Conservation (phyloP, 2,888 invertebrate species). For the Archaeoteleia sp. region DNA sequence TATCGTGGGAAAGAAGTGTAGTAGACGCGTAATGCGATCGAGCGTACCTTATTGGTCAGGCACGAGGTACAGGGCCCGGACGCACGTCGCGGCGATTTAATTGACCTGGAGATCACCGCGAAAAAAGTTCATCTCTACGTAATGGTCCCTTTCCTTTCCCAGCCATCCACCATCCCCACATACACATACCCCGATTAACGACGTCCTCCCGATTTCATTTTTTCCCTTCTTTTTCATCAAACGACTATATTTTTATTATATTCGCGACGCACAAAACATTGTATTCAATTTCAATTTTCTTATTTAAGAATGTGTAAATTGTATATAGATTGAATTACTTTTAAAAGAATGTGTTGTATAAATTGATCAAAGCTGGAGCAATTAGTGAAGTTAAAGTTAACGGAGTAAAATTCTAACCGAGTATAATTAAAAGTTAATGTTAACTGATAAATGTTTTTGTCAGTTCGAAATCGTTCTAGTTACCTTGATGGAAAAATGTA, state of each 20-base stretch:
- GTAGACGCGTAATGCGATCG: conserved; percentile 59
- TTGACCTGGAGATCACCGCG: conserved; percentile 65
- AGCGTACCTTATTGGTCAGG: conserved; percentile 56
- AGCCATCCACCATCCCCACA: conserved; percentile 33
- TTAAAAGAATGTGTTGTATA: too few relatives aligned
- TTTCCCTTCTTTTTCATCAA: conserved; percentile 29
- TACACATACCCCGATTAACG: conserved; percentile 46
- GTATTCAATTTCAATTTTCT: conserved; percentile 7
- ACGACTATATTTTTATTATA: conserved; percentile 46
- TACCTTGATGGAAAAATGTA: too few relatives aligned
- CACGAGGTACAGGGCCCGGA: conserved; percentile 57
- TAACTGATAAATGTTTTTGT: too few relatives aligned
- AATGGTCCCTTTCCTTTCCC: conserved; percentile 69
- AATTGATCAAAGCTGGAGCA: too few relatives aligned
- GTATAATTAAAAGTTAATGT: too few relatives aligned
- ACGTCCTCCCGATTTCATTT: conserved; percentile 31
- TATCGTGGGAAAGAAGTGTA: conserved; percentile 55
- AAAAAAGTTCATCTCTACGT: conserved; percentile 65
- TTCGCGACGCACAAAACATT: conserved; percentile 32
- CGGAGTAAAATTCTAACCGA: too few relatives aligned
- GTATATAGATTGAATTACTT: too few relatives aligned
- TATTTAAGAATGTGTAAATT: not conserved
- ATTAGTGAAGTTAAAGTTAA: too few relatives aligned
- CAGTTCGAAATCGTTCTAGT: too few relatives aligned
- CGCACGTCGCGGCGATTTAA: conserved; percentile 67